Evolutionary conservation across 2,888 invertebrate genomes (phyloP), one percentile per base, ranked within the genome.

Genomic region (Amphimallon solstitiale): DNA sequence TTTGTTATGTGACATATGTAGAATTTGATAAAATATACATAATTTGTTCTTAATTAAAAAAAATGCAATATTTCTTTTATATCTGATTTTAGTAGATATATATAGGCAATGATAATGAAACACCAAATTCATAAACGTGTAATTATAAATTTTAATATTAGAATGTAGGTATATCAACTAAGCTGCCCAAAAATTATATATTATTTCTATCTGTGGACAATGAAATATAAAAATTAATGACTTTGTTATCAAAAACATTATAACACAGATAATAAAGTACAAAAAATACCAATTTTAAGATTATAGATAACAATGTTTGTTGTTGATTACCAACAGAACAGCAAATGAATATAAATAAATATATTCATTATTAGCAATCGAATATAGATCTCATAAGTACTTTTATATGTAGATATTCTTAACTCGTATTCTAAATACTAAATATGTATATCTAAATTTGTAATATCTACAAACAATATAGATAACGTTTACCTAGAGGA

Each of bases 231-330:
- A 51, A 52, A 52, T 52, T 37, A 52, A 52, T 37, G 52, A 52
- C 37, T 52, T n/a, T 23, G 37, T 35, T 52, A 52, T 52, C 52
- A 52, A 51, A 51, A 46, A 35, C 37, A 35, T 51, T 51, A 37
- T 51, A 52, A 14, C 48, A 52, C 19, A 37, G 52, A 52, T 52
- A 52, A 52, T 52, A 35, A 52, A 52, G 37, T 52, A 37, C 51
- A 37, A 52, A 52, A 52, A 52, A 52, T 52, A 52, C 52, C 37
- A 52, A 52, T 52, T 52, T 52, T 52, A 52, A 52, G 52, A 52
- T 52, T 35, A 35, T 52, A 52, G 52, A 52, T 52, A 52, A 52
- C 37, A 37, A 12, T 52, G 52, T 52, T 52, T 52, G 48, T 52
- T 19, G 52, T 37, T 37, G 52, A 52, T 52, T 52, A 52, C 37